Conservation (phyloP, 2,113 vertebrate genomes). For the Microtus oregoni region DNA sequence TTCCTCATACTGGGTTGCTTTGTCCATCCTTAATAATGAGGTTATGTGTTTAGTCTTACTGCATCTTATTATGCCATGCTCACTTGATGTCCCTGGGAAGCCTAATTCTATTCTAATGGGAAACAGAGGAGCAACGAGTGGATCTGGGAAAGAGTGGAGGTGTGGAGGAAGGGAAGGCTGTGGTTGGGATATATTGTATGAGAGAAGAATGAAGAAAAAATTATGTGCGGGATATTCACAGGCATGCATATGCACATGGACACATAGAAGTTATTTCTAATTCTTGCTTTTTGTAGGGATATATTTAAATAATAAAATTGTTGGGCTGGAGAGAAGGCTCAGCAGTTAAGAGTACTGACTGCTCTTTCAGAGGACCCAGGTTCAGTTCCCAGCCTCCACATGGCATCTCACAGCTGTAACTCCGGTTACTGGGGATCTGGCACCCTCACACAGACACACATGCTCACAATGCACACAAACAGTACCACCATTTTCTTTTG, state of each 20-base stretch:
- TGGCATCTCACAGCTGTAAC: background rate
- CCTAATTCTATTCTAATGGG: background rate
- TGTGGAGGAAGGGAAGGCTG: background rate
- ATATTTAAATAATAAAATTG: background rate
- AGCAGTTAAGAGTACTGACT: background rate
- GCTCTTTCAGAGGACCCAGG: background rate
- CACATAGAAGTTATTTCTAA: background rate
- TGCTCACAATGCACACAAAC: background rate
- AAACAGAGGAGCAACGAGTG: background rate
- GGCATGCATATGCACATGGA: background rate
- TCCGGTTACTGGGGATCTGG: background rate
- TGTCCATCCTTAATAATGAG: background rate
- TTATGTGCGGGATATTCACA: background rate
- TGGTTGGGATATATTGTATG: background rate
- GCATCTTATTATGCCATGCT: background rate
- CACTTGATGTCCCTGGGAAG: background rate
- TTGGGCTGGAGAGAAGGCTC: background rate
- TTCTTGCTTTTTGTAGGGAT: slow-evolving; percentile 43
- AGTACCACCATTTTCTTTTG: background rate
- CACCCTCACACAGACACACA: background rate
- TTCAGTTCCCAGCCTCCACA: background rate
- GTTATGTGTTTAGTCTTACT: background rate
- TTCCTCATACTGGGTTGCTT: background rate
- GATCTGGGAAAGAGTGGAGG: background rate
- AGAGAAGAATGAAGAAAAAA: background rate